Evolutionary conservation across 2,797 vertebrate genomes (phyloP), one percentile per base, ranked within the genome.

Genomic region (Spinibarbus caldwelli): DNA sequence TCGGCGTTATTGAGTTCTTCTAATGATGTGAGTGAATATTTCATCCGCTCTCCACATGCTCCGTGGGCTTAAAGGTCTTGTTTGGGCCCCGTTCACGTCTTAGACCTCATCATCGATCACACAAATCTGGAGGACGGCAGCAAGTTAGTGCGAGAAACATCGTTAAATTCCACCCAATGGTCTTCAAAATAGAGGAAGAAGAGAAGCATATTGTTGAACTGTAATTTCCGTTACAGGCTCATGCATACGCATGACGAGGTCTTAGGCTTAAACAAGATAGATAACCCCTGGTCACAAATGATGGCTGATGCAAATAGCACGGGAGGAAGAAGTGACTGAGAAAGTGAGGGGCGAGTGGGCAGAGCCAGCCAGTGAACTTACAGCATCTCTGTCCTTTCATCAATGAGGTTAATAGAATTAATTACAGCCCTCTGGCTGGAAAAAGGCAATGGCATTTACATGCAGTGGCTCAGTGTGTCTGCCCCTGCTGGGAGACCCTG

Each of bases 391-490:
- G 90, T 94, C 89, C 90, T 93, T 92, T 92, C 91, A 93, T 93
- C 92, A 93, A 85, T 90, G 91, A 89, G 92, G 93, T 94, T 93
- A 92, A 90, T 89, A 89, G 86, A 92, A 93, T 93, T 93, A 94
- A 95, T 93, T 93, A 93, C 87, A 83, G 81, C 89, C 88, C 80
- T 91, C 86, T 91, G 86, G 90, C 90, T 83, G 77, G 78, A 89
- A 90, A 91, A 90, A 88, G 88, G 89, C 87, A 84, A 87, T 94
- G 92, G 85, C 92, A 93, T 94, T 94, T 93, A 90, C 91, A 93
- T 90, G 88, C 34, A 79, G 84, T 92, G 90, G 93, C 92, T 92
- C 86, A 72, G 84, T 41, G 43, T 78, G 75, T 43, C 36, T 21
- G 73, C 82, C 89, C 87, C 84, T 84, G 87, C 87, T 78, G 85